These are phyloP conservation scores for Chloroceryle aenea DNA, from an alignment of 2,113 vertebrate genomes.

Conservation along the genomic window DNA sequence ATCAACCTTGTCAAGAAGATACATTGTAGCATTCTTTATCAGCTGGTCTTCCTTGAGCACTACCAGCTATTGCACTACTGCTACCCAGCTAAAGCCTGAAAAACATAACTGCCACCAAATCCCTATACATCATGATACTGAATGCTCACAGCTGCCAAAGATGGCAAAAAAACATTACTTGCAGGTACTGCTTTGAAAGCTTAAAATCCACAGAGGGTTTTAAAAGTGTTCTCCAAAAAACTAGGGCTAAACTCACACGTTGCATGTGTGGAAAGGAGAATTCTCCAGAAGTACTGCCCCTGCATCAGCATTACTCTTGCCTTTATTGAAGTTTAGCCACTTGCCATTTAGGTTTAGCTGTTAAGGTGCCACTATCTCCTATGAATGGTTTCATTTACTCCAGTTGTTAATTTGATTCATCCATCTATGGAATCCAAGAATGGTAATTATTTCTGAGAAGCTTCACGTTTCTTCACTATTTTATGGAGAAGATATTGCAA, in stretches of 20 bases:
- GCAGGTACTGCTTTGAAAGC: not conserved
- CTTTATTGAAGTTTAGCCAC: not conserved
- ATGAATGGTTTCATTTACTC: not conserved
- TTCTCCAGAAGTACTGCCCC: not conserved
- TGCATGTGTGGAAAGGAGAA: not conserved
- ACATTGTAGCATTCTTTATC: not conserved
- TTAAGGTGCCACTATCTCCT: not conserved
- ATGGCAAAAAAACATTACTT: not conserved
- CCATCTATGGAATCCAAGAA: not conserved
- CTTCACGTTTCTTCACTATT: no score
- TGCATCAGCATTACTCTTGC: not conserved
- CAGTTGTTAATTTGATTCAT: not conserved
- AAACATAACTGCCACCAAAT: not conserved
- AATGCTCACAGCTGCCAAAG: not conserved
- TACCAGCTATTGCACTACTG: not conserved
- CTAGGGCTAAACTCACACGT: not conserved
- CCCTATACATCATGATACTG: not conserved
- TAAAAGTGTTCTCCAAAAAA: not conserved
- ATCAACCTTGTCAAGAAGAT: not conserved
- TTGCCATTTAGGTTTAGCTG: not conserved
- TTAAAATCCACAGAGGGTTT: not conserved
- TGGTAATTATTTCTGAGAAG: not conserved
- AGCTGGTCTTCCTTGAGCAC: not conserved
- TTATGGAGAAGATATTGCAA: not conserved
- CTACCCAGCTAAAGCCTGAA: not conserved